Conservation (phyloP, 2,888 invertebrate genomes). For the Drosophila hamatofila region DNA sequence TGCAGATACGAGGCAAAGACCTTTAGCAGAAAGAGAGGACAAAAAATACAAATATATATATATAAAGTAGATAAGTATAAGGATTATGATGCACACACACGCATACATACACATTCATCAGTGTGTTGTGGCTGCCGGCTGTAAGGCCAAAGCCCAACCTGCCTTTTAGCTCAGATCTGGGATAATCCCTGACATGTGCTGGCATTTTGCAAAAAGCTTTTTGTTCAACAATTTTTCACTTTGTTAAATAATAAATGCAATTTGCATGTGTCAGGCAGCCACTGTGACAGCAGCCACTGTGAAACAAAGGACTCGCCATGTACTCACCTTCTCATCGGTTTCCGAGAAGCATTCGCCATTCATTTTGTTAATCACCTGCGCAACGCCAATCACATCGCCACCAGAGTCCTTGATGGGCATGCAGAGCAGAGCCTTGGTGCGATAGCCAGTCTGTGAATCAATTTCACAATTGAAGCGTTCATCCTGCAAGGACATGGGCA, state of each 20-base stretch:
- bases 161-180: conserved; percentile 4
- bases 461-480: conserved; percentile 96
- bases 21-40: conserved; percentile 83
- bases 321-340: conserved; percentile 90
- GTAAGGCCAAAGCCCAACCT: neutral
- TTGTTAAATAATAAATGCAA: conserved; percentile 77
- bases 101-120: conserved; percentile 10
- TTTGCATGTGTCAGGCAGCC: conserved; percentile 44
- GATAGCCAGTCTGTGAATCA: conserved; percentile 96
- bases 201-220: conserved; percentile 58
- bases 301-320: conserved; percentile 50
- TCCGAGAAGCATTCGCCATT: conserved; percentile 93
- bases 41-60: neutral
- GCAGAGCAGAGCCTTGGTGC: conserved; percentile 95
- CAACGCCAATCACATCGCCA: conserved; percentile 98
- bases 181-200: conserved; percentile 42
- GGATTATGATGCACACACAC: conserved; percentile 21
- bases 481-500: conserved; percentile 87
- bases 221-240: conserved; percentile 39
- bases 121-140: conserved; percentile 19
- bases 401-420: conserved; percentile 98
- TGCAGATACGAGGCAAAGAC: conserved; percentile 97
- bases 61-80: neutral
- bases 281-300: conserved; percentile 15
- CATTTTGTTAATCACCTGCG: conserved; percentile 97